phyloP scores from a whole-genome alignment of 35 echinoderm and acorn worm species.

The Apostichopus californicus region DNA sequence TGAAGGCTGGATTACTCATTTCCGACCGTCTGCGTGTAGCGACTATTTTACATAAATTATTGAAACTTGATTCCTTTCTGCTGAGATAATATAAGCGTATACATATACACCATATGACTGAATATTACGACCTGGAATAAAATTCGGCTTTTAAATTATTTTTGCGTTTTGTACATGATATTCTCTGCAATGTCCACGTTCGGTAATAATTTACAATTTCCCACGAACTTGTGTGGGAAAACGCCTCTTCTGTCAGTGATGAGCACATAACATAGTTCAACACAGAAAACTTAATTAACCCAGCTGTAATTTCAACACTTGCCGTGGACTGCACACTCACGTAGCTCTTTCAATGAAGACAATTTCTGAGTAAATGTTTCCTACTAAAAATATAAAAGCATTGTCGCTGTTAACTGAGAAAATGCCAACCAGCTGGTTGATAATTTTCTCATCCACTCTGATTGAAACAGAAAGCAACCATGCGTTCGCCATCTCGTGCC shows the following conservation, averaged over 20 bases:
- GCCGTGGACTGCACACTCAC: conserved; percentile 2
- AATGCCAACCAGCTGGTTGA: conserved; percentile 56
- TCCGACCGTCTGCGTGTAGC: not conserved
- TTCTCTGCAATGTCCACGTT: not conserved
- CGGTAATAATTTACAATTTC: conserved; percentile 2
- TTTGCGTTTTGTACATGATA: not conserved
- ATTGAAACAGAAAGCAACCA: conserved; percentile 54
- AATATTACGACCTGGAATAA: conserved; percentile 6
- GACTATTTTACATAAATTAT: conserved; percentile 24
- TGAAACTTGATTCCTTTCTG: conserved; percentile 14
- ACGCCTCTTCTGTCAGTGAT: conserved; percentile 10
- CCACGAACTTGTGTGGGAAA: conserved; percentile 12
- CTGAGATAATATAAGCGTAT: not conserved
- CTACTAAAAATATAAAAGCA: conserved; percentile 34
- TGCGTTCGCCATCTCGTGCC: conserved; percentile 44
- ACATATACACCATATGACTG: not conserved
- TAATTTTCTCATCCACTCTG: conserved; percentile 46
- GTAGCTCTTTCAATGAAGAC: conserved; percentile 24
- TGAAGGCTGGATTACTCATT: conserved; percentile 2
- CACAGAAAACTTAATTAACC: conserved; percentile 19
- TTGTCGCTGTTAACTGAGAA: conserved; percentile 44
- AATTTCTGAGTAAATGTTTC: conserved; percentile 42
- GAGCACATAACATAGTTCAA: not conserved
- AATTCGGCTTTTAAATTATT: not conserved
- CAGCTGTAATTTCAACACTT: conserved; percentile 6